Evolutionary conservation across 2,888 invertebrate species (phyloP), one percentile per base, ranked within the genome.

Genomic region (Epistrophella euchroma): DNA sequence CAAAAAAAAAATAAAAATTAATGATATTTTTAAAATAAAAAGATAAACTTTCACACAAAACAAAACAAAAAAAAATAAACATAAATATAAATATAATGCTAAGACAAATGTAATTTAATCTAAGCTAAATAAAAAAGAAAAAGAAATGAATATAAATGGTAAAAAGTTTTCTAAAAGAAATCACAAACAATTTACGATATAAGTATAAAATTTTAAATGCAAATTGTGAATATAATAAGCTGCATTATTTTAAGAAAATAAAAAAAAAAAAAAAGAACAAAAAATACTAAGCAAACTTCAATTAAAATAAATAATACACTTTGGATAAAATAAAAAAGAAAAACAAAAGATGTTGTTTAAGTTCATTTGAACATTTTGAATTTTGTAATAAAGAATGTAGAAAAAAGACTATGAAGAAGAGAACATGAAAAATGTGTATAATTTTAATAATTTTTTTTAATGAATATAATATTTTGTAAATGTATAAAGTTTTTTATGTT

Each of bases 101-200:
- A 86, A 86, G 86, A 82, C 77, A 86, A 82, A 86, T 86, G 82
- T 82, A 82, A 86, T 86, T 86, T 82, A 86, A 86, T 74, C 66
- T 85, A 85, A 85, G 81, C 81, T 81, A 75, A 72, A 79, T 60
- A 32, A 52, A 28, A 66, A 40, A 35, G 25, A 45, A 80, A 50
- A 56, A 47, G 32, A 43, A 64, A 72, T 47, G 40, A 47, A 64
- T 64, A 76, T 68, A 68, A 82, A 82, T 86, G 82, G 86, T 86
- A 74, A 86, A 81, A 86, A 77, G 86, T 86, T 86, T 86, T 86
- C 86, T 86, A 86, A 86, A 86, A 86, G 86, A 86, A 86, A 82
- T 43, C 76, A 70, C 71, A 81, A 81, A 81, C 40, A 79, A 68
- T 45, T 35, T 62, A 60, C 43, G 64, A 58, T 66, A 74, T 74